These are phyloP conservation scores for Drosophila anomalata DNA, from an alignment of 2,888 invertebrate genomes.

Conservation along the genomic window DNA sequence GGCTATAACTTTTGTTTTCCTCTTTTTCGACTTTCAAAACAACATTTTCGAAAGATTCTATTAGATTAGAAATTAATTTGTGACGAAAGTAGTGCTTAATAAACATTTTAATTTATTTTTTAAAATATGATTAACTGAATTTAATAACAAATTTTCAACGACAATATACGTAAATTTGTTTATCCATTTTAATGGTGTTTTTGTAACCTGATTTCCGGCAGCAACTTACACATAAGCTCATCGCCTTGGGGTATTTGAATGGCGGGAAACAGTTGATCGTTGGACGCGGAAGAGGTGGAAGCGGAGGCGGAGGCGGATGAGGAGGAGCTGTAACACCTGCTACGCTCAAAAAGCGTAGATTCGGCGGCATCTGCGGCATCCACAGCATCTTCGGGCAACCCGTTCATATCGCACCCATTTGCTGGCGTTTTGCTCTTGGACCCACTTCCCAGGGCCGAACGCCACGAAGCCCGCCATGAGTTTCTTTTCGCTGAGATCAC, in stretches of 20 bases:
- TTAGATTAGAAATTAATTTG: too few relatives aligned
- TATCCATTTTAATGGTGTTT: too few relatives aligned
- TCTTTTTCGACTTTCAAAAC: too few relatives aligned
- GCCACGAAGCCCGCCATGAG: slow-evolving; percentile 80
- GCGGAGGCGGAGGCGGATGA: slow-evolving; percentile 29
- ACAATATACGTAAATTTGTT: too few relatives aligned
- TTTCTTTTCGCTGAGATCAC: slow-evolving; percentile 69
- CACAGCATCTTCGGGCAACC: slow-evolving; percentile 2
- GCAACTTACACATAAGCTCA: slow-evolving; percentile 74
- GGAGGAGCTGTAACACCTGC: slow-evolving; percentile 31
- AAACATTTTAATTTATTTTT: too few relatives aligned
- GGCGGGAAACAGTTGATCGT: slow-evolving; percentile 18
- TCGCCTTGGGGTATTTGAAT: slow-evolving; percentile 51
- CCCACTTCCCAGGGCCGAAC: slow-evolving; percentile 59
- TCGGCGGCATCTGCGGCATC: slow-evolving; percentile 13
- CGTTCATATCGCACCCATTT: slow-evolving; percentile 14
- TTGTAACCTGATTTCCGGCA: slow-evolving; percentile 1
- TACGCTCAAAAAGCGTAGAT: slow-evolving; percentile 16
- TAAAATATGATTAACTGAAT: too few relatives aligned
- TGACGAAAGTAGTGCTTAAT: too few relatives aligned
- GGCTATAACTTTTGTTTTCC: too few relatives aligned
- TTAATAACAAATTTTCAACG: too few relatives aligned
- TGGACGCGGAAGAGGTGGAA: background rate
- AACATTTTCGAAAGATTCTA: too few relatives aligned
- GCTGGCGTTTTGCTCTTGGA: slow-evolving; percentile 42